These are phyloP conservation scores for Pomatorhinus ruficollis DNA, from an alignment of 2,113 vertebrate species.

Conservation along the genomic window DNA sequence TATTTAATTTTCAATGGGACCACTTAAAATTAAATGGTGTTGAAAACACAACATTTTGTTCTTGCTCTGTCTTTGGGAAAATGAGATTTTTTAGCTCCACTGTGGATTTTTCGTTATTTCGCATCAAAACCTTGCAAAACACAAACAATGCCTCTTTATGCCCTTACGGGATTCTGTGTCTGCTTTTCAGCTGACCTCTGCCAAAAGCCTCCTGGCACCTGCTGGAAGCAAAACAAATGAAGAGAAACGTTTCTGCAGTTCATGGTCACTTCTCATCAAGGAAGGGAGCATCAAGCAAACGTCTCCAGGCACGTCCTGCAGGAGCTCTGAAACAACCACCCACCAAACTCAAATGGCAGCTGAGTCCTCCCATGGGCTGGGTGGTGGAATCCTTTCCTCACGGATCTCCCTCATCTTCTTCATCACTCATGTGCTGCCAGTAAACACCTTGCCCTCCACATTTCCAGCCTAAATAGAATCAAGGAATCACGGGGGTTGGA, in stretches of 20 bases:
- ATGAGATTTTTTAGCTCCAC: not conserved
- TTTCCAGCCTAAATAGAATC: not conserved
- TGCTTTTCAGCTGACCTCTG: not conserved
- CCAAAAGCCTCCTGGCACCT: not conserved
- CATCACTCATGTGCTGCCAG: not conserved
- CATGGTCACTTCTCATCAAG: not conserved
- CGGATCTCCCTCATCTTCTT: not conserved
- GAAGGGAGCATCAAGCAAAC: not conserved
- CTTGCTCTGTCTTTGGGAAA: not conserved
- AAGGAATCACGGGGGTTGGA: not conserved
- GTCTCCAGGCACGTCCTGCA: not conserved
- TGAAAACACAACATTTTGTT: not conserved
- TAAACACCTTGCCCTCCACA: not conserved
- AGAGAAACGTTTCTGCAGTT: not conserved
- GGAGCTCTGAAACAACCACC: fast-evolving
- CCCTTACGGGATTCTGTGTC: not conserved
- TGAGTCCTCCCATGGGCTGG: not conserved
- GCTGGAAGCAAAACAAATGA: not conserved
- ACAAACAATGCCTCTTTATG: not conserved
- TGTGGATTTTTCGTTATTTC: not conserved
- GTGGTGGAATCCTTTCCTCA: not conserved
- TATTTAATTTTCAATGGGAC: not conserved
- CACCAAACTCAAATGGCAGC: not conserved
- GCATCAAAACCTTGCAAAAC: not conserved
- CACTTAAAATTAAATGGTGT: not conserved